Evolutionary conservation across 2,888 invertebrate species (phyloP).

Genomic region (Lamellibrachia satsuma): DNA sequence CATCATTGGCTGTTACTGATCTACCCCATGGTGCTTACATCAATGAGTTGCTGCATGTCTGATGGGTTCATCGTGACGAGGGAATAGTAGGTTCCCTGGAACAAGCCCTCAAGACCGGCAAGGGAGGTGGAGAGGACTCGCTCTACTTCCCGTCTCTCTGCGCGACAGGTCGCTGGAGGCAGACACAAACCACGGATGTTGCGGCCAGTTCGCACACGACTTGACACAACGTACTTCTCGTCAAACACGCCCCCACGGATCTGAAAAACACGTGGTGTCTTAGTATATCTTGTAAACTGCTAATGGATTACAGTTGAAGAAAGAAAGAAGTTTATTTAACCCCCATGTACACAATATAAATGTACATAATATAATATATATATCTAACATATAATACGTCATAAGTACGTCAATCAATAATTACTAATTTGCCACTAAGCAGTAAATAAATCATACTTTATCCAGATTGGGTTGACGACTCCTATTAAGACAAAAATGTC

Average conservation of each 20-base stretch:
- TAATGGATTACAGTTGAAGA: too few species aligned
- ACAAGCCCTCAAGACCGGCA: not conserved
- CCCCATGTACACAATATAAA: too few species aligned
- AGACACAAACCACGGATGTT: conserved; percentile 26
- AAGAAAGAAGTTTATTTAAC: too few species aligned
- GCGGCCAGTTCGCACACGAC: conserved; percentile 24
- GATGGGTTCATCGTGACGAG: not conserved
- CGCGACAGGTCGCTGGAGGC: conserved; percentile 20
- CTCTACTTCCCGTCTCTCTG: conserved; percentile 26
- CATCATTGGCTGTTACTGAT: too few species aligned
- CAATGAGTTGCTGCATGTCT: conserved; percentile 25
- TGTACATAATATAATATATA: too few species aligned
- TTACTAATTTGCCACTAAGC: too few species aligned
- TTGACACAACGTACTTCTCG: conserved; percentile 27
- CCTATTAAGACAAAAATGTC: too few species aligned
- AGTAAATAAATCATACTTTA: too few species aligned
- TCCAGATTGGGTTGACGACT: too few species aligned
- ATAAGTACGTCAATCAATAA: too few species aligned
- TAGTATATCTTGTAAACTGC: too few species aligned
- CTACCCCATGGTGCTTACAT: not conserved
- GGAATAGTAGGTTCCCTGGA: conserved; percentile 20
- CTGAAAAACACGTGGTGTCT: not conserved
- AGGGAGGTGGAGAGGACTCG: conserved; percentile 17
- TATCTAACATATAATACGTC: too few species aligned
- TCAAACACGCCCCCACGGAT: conserved; percentile 25